A percentile compares a stretch with the other conserved stretches of the same genome.
phyloP scores from a whole-genome alignment of 2,888 invertebrate species.

The Orchesella flavescens region DNA sequence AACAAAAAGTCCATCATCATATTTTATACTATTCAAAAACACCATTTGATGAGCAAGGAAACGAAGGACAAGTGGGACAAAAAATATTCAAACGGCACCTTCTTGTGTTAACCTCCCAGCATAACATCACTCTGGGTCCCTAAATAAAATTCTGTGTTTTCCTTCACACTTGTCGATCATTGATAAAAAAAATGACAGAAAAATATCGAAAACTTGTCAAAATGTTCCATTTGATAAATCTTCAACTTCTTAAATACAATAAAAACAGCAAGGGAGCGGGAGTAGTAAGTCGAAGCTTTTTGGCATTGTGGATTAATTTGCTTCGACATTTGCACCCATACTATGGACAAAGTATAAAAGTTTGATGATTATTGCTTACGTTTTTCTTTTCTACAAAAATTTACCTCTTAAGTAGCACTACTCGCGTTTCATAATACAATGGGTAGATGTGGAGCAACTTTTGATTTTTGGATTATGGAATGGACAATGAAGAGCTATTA shows the following conservation, averaged over 20 bases:
- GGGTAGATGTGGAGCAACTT: constrained; percentile 47
- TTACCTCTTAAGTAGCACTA: neutral
- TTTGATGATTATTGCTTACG: constrained; percentile 10
- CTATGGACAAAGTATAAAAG: neutral
- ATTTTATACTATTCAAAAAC: too few relatives aligned
- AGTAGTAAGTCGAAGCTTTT: constrained; percentile 11
- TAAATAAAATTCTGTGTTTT: constrained; percentile 27
- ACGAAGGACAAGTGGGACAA: neutral
- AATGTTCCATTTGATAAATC: constrained; percentile 33
- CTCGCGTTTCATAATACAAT: constrained; percentile 11
- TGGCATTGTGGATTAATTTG: constrained; percentile 12
- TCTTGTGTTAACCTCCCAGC: neutral
- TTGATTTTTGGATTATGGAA: constrained; percentile 42
- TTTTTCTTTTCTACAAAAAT: neutral
- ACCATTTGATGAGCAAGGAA: constrained; percentile 2
- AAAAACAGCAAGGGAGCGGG: neutral
- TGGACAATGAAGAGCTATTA: constrained; percentile 31
- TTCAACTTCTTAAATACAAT: neutral
- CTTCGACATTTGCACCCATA: neutral
- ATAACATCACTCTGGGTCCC: neutral
- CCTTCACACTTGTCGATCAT: constrained; percentile 17
- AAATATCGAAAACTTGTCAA: neutral
- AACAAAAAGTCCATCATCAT: neutral
- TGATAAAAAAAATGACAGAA: neutral
- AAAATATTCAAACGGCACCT: neutral